These are phyloP conservation scores for Cynopterus brachyotis DNA, from an alignment of 2,113 vertebrate species.

Conservation along the genomic window DNA sequence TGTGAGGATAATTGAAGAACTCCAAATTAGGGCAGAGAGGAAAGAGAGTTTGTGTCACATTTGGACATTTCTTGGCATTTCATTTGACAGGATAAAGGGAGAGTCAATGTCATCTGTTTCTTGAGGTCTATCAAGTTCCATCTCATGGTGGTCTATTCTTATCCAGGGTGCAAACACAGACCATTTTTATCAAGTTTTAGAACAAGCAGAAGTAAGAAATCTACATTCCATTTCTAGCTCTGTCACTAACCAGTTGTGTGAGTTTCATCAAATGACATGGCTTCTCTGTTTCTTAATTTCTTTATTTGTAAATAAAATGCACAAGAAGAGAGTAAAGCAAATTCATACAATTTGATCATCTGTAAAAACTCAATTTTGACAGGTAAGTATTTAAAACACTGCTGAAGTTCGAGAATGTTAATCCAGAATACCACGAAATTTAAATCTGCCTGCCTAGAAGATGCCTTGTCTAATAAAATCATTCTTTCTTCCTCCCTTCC, in stretches of 20 bases:
- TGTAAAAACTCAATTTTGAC: constrained; percentile 6
- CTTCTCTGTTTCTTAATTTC: neutral
- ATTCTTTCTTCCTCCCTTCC: neutral
- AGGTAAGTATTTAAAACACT: neutral
- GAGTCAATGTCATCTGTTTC: neutral
- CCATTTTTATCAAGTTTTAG: neutral
- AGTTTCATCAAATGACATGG: neutral
- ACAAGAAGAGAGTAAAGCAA: neutral
- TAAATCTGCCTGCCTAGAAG: neutral
- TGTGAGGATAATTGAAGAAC: neutral
- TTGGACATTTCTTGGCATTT: neutral
- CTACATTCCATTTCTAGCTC: neutral
- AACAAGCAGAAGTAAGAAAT: neutral
- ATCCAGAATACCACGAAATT: neutral
- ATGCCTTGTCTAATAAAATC: neutral
- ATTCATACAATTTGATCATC: neutral
- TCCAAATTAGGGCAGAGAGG: neutral
- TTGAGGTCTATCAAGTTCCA: neutral
- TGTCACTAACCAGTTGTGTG: neutral
- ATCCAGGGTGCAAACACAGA: neutral
- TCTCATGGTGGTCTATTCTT: neutral
- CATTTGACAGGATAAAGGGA: neutral
- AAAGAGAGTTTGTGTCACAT: neutral
- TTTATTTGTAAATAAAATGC: neutral
- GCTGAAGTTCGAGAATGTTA: neutral